phyloP scores from a whole-genome alignment of 2,797 vertebrate genomes.

The Pantherophis vulpinus region DNA sequence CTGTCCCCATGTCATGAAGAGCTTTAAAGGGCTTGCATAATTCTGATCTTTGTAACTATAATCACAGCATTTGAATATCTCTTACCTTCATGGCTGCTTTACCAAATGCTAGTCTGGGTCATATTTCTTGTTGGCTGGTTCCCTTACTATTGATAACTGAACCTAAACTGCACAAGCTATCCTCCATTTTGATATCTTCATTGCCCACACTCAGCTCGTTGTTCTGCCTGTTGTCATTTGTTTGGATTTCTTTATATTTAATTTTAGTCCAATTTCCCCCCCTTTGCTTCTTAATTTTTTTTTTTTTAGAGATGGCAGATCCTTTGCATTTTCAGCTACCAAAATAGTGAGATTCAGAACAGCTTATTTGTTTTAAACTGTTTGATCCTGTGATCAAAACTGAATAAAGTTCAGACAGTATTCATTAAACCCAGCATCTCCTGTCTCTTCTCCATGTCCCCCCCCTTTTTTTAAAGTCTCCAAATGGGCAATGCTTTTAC shows the following conservation, averaged over 20 bases:
- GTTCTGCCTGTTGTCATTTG: not conserved
- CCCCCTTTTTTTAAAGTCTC: not conserved
- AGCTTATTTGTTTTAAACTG: constrained; percentile 48
- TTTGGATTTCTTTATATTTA: not conserved
- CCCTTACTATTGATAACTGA: not conserved
- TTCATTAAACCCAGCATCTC: not conserved
- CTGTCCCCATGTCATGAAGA: not conserved
- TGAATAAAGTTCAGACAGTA: constrained; percentile 45
- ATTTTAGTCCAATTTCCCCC: not conserved
- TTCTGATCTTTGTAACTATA: not conserved
- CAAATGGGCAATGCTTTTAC: constrained; percentile 29
- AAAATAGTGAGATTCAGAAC: constrained; percentile 17
- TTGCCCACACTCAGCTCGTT: not conserved
- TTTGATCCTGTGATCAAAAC: constrained; percentile 42
- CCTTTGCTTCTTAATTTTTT: not conserved
- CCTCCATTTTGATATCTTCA: not conserved
- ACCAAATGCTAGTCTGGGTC: not conserved
- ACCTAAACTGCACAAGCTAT: not conserved
- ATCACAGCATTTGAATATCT: not conserved
- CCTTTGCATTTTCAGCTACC: not conserved
- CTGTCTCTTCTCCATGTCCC: not conserved
- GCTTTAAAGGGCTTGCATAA: not conserved
- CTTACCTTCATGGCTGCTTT: not conserved
- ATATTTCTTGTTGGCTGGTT: not conserved
- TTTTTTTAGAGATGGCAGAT: not conserved